A percentile compares a stretch with the other conserved stretches of the same genome.
These are phyloP conservation scores for Oreochromis aureus DNA, from an alignment of 2,113 vertebrate species.

Conservation along the genomic window DNA sequence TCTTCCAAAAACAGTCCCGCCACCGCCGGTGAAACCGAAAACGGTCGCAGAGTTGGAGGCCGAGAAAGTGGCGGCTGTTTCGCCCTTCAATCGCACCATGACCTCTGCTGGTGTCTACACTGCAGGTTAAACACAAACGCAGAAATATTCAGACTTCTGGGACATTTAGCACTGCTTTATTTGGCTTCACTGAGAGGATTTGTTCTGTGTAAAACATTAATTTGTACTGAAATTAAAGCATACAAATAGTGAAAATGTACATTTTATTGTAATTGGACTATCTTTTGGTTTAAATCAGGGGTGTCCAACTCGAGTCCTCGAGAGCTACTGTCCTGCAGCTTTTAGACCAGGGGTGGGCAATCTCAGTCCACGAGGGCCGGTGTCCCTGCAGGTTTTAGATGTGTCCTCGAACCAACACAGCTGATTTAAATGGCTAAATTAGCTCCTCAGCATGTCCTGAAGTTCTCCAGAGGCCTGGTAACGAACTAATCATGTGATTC, in stretches of 20 bases:
- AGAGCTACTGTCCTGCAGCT: background rate
- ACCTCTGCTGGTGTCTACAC: slow-evolving; percentile 66
- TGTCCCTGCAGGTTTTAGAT: no score
- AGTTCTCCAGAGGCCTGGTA: no score
- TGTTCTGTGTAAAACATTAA: background rate
- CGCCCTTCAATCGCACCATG: slow-evolving; percentile 68
- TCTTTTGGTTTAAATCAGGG: background rate
- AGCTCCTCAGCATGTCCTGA: no score
- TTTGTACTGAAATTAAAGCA: background rate
- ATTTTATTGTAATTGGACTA: no score
- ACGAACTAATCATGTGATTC: no score
- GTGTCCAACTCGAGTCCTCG: background rate
- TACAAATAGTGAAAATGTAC: background rate
- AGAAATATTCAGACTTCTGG: background rate
- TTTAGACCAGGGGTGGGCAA: background rate
- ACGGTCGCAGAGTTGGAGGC: slow-evolving; percentile 52
- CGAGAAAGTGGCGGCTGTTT: slow-evolving; percentile 57
- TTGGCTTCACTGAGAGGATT: background rate
- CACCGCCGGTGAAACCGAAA: slow-evolving; percentile 59
- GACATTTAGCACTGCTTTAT: background rate
- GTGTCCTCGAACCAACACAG: no score
- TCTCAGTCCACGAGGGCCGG: no score
- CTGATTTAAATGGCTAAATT: no score
- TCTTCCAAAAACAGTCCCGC: slow-evolving; percentile 56
- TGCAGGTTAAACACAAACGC: slow-evolving; percentile 42